These are phyloP conservation scores for Montipora capitata DNA, from an alignment of 92 coral and sea anemone species.

Conservation along the genomic window DNA sequence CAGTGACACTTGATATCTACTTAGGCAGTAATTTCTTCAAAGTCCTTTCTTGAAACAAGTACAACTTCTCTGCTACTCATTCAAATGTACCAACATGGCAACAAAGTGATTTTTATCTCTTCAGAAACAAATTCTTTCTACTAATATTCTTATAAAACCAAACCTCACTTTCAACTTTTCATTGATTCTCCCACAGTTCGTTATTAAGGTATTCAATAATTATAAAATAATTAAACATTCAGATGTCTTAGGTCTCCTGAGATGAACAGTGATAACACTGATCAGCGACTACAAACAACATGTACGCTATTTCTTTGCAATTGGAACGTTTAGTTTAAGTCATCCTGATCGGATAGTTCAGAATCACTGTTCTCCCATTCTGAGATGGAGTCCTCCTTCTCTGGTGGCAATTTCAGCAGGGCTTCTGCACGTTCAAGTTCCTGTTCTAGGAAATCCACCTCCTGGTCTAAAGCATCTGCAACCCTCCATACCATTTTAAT, in stretches of 20 bases:
- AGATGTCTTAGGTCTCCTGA: not conserved
- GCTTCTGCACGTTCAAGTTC: constrained; percentile 63
- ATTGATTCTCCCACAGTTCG: not conserved
- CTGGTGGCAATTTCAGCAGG: constrained; percentile 50
- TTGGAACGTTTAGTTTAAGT: not conserved
- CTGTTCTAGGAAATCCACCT: constrained; percentile 46
- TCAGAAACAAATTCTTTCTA: constrained; percentile 6
- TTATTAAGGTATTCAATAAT: constrained; percentile 10
- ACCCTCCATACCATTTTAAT: constrained; percentile 59
- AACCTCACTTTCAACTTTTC: constrained; percentile 2
- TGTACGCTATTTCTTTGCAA: too few species aligned
- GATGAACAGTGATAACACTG: not conserved
- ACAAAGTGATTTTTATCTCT: constrained; percentile 11
- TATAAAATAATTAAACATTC: constrained; percentile 1
- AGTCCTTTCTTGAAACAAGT: constrained; percentile 11
- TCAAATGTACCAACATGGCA: constrained; percentile 19
- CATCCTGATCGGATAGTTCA: constrained; percentile 14
- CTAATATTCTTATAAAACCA: constrained; percentile 19
- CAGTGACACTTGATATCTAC: constrained; percentile 12
- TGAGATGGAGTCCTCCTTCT: constrained; percentile 27
- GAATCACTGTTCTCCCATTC: constrained; percentile 41
- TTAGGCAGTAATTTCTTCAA: constrained; percentile 17
- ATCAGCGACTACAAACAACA: not conserved
- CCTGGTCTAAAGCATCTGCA: constrained; percentile 61
- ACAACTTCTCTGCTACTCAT: constrained; percentile 13